Conservation (phyloP, 2,797 vertebrate species). For the Chanos chanos region DNA sequence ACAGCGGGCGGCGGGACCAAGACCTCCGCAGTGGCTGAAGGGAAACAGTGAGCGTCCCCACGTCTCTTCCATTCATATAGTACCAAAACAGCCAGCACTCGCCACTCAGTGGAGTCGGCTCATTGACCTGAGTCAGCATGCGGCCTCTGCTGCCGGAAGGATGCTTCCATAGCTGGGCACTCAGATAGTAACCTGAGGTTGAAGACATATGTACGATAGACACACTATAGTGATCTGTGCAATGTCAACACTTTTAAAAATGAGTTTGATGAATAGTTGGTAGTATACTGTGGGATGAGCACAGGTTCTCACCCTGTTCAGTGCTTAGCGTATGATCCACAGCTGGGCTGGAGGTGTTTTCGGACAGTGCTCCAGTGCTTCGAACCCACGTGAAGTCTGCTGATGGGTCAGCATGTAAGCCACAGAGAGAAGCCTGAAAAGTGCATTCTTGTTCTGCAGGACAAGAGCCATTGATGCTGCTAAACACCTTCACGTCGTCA, state of each 20-base stretch:
- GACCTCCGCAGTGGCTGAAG: conserved; percentile 37
- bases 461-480: conserved; percentile 53
- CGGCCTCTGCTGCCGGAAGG: conserved; percentile 44
- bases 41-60: conserved; percentile 61
- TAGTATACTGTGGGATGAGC: not conserved
- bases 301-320: conserved; percentile 56
- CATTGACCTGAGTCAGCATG: conserved; percentile 53
- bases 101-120: conserved; percentile 55
- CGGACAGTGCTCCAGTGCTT: conserved; percentile 50
- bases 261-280: not conserved
- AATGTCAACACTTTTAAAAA: no score
- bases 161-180: conserved; percentile 65
- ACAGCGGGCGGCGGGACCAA: conserved; percentile 34
- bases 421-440: conserved; percentile 74
- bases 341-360: conserved; percentile 58
- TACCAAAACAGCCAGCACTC: conserved; percentile 77
- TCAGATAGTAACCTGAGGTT: conserved; percentile 70
- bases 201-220: no score
- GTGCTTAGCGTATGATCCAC: conserved; percentile 73
- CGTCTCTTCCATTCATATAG: conserved; percentile 65
- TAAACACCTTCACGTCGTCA: conserved; percentile 62
- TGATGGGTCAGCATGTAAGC: conserved; percentile 47
- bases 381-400: conserved; percentile 63
- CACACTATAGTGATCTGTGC: not conserved
- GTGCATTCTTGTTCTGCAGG: conserved; percentile 73